Evolutionary conservation across 2,113 vertebrate species (phyloP).

Genomic region (Argyrosomus japonicus): DNA sequence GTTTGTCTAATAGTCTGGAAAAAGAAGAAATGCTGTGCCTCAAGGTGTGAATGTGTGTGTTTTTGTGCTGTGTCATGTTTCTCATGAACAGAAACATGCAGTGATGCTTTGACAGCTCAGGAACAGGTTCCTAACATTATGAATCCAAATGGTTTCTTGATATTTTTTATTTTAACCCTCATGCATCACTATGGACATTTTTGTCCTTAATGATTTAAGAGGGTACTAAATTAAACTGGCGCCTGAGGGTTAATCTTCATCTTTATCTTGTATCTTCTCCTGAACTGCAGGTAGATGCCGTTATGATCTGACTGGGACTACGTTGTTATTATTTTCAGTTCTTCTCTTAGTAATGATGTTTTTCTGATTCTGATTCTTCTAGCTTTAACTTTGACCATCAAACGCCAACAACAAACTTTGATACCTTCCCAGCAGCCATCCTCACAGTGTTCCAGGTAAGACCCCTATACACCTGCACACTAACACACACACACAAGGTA

Average conservation of each 20-base stretch:
- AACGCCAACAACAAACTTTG: slow-evolving; percentile 96
- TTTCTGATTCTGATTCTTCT: slow-evolving; percentile 35
- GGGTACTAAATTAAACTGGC: too few species aligned
- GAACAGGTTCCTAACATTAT: neutral
- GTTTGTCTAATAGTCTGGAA: neutral
- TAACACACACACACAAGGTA: neutral
- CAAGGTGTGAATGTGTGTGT: slow-evolving; percentile 7
- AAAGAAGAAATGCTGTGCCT: slow-evolving; percentile 9
- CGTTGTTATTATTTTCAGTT: neutral
- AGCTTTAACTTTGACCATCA: slow-evolving; percentile 97
- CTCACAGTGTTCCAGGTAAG: slow-evolving; percentile 97
- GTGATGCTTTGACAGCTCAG: neutral
- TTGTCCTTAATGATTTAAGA: too few species aligned
- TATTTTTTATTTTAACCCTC: neutral
- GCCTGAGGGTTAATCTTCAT: too few species aligned
- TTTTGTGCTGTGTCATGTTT: slow-evolving; percentile 38
- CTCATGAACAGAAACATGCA: slow-evolving; percentile 30
- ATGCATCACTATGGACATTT: too few species aligned
- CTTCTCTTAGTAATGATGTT: neutral
- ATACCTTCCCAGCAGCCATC: slow-evolving; percentile 97
- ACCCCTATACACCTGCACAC: neutral
- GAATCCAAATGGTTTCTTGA: slow-evolving; percentile 4
- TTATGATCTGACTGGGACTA: slow-evolving; percentile 7
- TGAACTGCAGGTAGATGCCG: slow-evolving; percentile 22
- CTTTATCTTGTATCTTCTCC: neutral